Evolutionary conservation across 2,797 vertebrate species (phyloP).

Genomic region (Gymnopithys bicolor): DNA sequence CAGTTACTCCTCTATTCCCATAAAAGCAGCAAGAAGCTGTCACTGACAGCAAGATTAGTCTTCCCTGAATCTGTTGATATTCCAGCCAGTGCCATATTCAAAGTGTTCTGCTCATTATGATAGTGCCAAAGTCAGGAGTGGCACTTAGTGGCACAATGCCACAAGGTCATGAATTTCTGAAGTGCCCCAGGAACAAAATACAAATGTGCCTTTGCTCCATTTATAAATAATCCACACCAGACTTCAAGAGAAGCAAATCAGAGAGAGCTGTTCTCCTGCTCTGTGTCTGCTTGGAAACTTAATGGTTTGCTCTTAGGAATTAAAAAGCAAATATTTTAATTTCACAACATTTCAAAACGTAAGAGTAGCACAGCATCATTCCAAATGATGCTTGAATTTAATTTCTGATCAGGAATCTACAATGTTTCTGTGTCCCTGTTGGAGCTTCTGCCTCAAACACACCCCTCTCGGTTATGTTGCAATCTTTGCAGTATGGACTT

Average conservation of each 20-base stretch:
- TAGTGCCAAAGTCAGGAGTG: neutral
- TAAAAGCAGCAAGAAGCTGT: neutral
- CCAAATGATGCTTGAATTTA: neutral
- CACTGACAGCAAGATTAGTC: neutral
- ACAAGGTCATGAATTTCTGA: neutral
- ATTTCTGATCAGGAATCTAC: neutral
- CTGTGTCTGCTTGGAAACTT: neutral
- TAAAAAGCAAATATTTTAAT: neutral
- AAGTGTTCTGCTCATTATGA: neutral
- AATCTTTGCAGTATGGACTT: neutral
- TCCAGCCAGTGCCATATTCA: neutral
- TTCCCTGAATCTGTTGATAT: neutral
- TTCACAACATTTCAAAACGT: neutral
- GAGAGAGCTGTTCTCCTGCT: neutral
- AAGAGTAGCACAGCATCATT: neutral
- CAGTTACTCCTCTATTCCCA: neutral
- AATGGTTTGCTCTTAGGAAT: neutral
- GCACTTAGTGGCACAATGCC: neutral
- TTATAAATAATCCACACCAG: neutral
- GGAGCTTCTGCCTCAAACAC: neutral
- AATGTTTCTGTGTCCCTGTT: neutral
- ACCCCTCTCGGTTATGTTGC: neutral
- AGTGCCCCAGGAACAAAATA: neutral
- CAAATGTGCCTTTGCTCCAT: neutral
- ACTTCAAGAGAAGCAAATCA: neutral